These are phyloP conservation scores for Prosapia bicincta DNA, from an alignment of 2,888 invertebrate genomes.

Conservation along the genomic window DNA sequence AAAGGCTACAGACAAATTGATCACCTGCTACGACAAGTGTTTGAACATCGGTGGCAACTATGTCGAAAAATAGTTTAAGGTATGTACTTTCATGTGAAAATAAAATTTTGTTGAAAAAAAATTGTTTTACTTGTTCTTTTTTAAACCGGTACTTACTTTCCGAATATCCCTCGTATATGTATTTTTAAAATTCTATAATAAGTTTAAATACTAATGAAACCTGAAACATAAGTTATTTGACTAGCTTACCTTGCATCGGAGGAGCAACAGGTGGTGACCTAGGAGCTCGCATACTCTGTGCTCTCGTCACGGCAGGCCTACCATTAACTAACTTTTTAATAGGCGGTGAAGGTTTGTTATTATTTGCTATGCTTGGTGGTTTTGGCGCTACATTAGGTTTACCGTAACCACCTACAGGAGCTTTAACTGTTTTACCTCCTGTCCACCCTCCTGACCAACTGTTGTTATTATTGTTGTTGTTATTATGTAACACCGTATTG, in stretches of 20 bases:
- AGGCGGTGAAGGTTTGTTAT: conserved; percentile 42
- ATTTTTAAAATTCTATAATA: no score
- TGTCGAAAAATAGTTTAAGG: no score
- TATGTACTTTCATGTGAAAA: no score
- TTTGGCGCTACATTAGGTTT: conserved; percentile 84
- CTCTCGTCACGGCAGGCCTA: conserved; percentile 56
- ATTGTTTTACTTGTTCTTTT: no score
- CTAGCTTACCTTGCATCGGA: conserved; percentile 40
- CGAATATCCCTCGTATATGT: no score
- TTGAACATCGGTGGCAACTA: no score
- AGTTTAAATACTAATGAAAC: no score
- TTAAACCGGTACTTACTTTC: no score
- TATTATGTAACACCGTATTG: conserved; percentile 2
- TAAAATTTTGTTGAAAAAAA: no score
- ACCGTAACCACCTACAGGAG: conserved; percentile 39
- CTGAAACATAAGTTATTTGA: no score
- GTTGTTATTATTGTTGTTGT: conserved; percentile 19
- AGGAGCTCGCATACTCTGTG: conserved; percentile 82
- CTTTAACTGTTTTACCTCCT: conserved; percentile 27
- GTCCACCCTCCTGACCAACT: conserved; percentile 50
- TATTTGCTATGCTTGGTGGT: conserved; percentile 48
- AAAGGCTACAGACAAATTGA: no score
- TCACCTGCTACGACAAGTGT: no score
- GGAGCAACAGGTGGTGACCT: conserved; percentile 61
- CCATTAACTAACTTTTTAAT: conserved; percentile 43